Conservation (phyloP, 2,888 invertebrate genomes). For the Sturmia bella region DNA sequence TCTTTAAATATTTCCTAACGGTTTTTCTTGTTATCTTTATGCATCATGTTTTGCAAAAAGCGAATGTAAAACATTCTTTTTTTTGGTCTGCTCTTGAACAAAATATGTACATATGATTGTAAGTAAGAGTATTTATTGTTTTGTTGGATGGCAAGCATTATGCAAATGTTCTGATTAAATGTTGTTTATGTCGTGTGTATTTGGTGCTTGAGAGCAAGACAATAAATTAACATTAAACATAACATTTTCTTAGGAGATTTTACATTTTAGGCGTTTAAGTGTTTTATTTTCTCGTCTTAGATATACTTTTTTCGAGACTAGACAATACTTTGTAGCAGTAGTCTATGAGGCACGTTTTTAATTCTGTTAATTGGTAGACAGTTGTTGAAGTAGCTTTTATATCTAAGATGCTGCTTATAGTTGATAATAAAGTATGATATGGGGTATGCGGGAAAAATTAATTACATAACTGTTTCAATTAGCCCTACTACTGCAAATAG, state of each 20-base stretch:
- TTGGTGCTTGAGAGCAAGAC: conserved; percentile 44
- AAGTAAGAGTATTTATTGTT: conserved; percentile 4
- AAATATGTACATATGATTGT: background rate
- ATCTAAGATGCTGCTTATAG: conserved; percentile 14
- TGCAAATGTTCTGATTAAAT: conserved; percentile 49
- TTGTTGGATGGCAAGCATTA: conserved; percentile 46
- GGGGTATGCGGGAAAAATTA: conserved; percentile 51
- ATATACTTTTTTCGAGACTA: conserved; percentile 3
- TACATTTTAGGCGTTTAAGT: conserved; percentile 57
- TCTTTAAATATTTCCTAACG: conserved; percentile 1
- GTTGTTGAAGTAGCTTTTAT: conserved; percentile 50
- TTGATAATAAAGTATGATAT: background rate
- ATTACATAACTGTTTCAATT: conserved; percentile 67
- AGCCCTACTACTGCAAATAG: conserved; percentile 3
- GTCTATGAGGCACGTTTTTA: conserved; percentile 22
- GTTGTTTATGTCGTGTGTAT: conserved; percentile 32
- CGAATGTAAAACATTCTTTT: conserved; percentile 24
- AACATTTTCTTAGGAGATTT: conserved; percentile 43
- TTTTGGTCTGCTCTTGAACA: background rate
- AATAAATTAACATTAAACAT: conserved; percentile 65
- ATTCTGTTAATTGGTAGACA: conserved; percentile 62
- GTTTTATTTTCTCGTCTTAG: conserved; percentile 12
- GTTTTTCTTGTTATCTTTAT: conserved; percentile 15
- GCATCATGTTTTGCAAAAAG: background rate
- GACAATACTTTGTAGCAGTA: conserved; percentile 21